These are phyloP conservation scores for Lamprologus lemairii DNA, from an alignment of 2,113 vertebrate genomes.

Conservation along the genomic window DNA sequence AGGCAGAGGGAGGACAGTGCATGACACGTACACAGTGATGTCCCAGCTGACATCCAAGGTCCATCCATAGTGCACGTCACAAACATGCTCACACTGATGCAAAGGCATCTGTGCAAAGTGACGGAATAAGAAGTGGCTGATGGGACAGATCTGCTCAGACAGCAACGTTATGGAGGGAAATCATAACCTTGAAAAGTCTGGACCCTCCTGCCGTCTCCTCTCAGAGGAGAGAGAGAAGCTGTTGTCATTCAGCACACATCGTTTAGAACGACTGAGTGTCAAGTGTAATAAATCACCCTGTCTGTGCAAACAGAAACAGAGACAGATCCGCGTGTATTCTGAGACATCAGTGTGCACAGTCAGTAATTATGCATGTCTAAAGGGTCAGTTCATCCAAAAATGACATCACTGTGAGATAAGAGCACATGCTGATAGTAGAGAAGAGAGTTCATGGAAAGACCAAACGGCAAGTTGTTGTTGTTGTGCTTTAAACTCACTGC, in stretches of 20 bases:
- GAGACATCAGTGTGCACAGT: not conserved
- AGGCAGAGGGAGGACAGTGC: not conserved
- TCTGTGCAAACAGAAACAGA: not conserved
- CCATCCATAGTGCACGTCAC: not conserved
- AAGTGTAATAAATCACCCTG: not conserved
- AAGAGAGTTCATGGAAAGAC: not conserved
- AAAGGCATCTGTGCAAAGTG: not conserved
- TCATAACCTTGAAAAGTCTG: slow-evolving; percentile 20
- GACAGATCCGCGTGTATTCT: not conserved
- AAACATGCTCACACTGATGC: not conserved
- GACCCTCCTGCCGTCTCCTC: slow-evolving; percentile 12
- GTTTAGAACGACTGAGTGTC: not conserved
- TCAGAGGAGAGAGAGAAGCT: slow-evolving; percentile 40
- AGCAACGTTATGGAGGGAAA: slow-evolving; percentile 22
- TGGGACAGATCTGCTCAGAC: not conserved
- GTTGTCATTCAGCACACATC: slow-evolving; percentile 15
- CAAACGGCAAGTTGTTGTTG: not conserved
- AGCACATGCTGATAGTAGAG: not conserved
- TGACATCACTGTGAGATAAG: not conserved
- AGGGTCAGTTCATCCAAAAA: not conserved
- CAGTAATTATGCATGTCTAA: not conserved
- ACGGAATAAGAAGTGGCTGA: slow-evolving; percentile 12
- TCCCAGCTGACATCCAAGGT: not conserved
- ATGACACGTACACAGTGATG: not conserved
- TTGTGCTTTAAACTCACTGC: not conserved